Evolutionary conservation across 2,888 invertebrate genomes (phyloP), one percentile per base, ranked within the genome.

Genomic region (Phalangium opilio): DNA sequence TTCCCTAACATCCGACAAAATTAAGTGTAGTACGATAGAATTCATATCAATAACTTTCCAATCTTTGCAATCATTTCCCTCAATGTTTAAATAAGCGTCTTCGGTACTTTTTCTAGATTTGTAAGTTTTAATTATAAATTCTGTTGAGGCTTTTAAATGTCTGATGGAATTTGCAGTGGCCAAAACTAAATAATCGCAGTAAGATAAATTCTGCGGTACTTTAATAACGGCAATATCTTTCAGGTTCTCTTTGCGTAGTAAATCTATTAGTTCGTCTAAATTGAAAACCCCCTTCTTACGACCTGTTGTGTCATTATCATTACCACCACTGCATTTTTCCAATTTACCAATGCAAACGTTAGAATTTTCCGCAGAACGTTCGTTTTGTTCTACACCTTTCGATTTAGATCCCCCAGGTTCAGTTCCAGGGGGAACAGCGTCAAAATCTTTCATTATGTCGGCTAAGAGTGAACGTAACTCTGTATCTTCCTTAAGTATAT

Each of bases 31-130:
- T 3, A 83, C 83, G 59, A 93, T 90, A 55, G 51, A 70, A 83
- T 87, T 87, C 69, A 91, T 72, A 71, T 93, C 91, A 63, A 93
- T 61, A 17, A 89, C 89, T 66, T 85, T 75, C 91, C 91, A 93
- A 59, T 85, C 79, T 43, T 73, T 73, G 11, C 78, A 79, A 44
- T 73, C 68, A 63, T 75, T 73, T 19, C 87, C 89, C 70, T 89
- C 86, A 55, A 87, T 73, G 59, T 70, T 75, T 0, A 89, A 83
- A 59, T 83, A 68, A 17, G 63, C 55, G 63, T 91, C 60, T 20
- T 44, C 40, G 12, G 15, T 32, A 32, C 42, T 32, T 44, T 54
- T 55, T 45, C 57, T 59, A 36, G 41, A 38, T 51, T 60, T 60
- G 45, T 57, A 55, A 41, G 55, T 35, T 40, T 53, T 54, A 15